Conservation (phyloP, 2,113 vertebrate species). For the Ginglymostoma cirratum region DNA sequence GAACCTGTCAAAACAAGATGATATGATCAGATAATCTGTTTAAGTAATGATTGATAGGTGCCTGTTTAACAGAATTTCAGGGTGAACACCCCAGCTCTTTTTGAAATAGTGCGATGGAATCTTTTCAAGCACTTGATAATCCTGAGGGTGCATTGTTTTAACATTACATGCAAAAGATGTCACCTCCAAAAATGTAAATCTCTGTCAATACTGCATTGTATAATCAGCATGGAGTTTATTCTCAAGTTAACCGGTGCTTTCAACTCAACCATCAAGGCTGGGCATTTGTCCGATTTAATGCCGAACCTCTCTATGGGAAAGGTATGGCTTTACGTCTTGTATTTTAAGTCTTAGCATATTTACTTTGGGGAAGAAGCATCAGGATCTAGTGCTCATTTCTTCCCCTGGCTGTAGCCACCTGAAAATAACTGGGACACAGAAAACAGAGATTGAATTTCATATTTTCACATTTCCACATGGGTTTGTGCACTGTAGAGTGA, state of each 20-base stretch:
- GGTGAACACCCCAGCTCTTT: not conserved
- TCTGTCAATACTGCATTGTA: not conserved
- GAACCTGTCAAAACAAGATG: too few relatives aligned
- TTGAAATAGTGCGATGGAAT: not conserved
- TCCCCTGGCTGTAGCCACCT: too few relatives aligned
- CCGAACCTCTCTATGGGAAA: not conserved
- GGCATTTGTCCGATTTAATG: not conserved
- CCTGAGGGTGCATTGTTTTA: too few relatives aligned
- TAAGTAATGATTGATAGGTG: not conserved
- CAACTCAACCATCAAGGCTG: not conserved
- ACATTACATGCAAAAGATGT: not conserved
- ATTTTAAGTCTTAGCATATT: too few relatives aligned
- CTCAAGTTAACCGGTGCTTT: not conserved
- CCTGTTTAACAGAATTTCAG: not conserved
- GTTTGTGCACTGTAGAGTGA: too few relatives aligned
- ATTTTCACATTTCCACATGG: not conserved
- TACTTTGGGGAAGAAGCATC: too few relatives aligned
- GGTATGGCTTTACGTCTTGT: too few relatives aligned
- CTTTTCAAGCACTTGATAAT: not conserved
- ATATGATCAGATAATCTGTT: not conserved
- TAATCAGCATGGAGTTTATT: not conserved
- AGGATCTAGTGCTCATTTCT: too few relatives aligned
- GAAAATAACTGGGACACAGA: too few relatives aligned
- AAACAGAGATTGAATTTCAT: not conserved
- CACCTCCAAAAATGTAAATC: not conserved